Base-by-base conservation (phyloP, 1,140 invertebrate species). In the Drosophila nigrodunni region DNA sequence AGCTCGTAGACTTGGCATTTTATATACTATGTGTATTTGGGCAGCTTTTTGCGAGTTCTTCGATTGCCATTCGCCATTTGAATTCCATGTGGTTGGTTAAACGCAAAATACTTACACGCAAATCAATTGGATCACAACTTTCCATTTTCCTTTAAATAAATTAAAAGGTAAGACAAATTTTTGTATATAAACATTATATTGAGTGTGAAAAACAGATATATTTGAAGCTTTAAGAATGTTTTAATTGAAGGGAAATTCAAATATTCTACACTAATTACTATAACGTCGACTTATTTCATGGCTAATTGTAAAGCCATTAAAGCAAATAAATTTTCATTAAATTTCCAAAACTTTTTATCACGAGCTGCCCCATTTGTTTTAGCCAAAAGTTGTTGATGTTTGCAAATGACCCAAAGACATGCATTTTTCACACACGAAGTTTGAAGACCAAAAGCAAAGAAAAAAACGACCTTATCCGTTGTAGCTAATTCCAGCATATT, bases 401-500 rank as follows among this genome's bases (percentile, higher is more conserved):
- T 54, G 13, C 37, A 61, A 50, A 54, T 67, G 71, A 67, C 54
- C 64, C 71, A 73, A 8, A 76, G 35, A 47, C 49, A 30, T 10
- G 15, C 9, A 73, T 43, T 58, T 47, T 18, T 7, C 47, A 41
- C 60, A 70, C 50, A 39, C 54, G 46, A 37, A 21, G 30, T 7
- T 13, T 10, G 10, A 30, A 30, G 21, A 25, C 10, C 2, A 1
- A 46, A 2, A 58, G 5, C 44, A 21, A 50, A 37, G 41, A 37
- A 9, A 39, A 43, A 43, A 55, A 37, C 65, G 55, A 61, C 74
- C 77, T 69, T 65, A 55, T 70, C 59, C 30, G 9, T 13, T 30
- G 49, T 55, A 68, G 74, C 66, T 78, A 77, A 80, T 78, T 75
- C 59, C 37, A 59, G 66, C 72, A 78, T 78, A 80, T 80, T 80